Evolutionary conservation across 2,113 vertebrate genomes (phyloP), one percentile per base, ranked within the genome.

Genomic region (Phrynocephalus versicolor): DNA sequence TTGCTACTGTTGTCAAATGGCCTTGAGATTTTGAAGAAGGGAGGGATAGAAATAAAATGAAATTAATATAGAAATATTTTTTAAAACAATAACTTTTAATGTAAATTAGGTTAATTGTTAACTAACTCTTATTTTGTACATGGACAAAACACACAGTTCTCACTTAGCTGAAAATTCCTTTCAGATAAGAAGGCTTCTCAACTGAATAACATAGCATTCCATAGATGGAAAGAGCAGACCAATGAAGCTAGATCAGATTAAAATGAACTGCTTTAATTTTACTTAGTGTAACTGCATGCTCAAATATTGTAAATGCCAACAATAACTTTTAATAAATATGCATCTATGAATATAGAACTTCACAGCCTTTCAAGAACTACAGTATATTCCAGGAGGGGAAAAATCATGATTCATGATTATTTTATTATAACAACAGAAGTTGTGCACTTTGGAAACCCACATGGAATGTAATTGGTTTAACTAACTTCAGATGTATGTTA

Each of bases 401-500:
- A 25, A 90, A 57, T 33, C 37, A 86, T 82, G 58, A 90, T 82
- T 84, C 51, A 88, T 37, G 65, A 89, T 76, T 39, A 13, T 27
- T 88, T 84, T 80, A 76, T 79, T 88, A 79, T 81, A 88, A 85
- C 75, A 72, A 58, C 83, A 86, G 89, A 88, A 64, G 84, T 88
- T 89, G 73, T 85, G 88, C n/a, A 85, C 70, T 82, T 84, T 87
- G 86, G 85, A 91, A 94, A 81, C 45, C 33, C 77, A 77, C 78
- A 80, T 23, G 64, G 90, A 92, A 64, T 60, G 35, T 91, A 90
- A 92, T 87, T 89, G 87, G 71, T 70, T 71, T 86, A 86, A 77
- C 81, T 92, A 75, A 70, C 90, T 85, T 75, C n/a, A 91, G 64
- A 89, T 62, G 83, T 84, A 87, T 75, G 86, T 85, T 92, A 81